Evolutionary conservation across 2,113 vertebrate genomes (phyloP).

Genomic region (Vanacampus margaritifer): DNA sequence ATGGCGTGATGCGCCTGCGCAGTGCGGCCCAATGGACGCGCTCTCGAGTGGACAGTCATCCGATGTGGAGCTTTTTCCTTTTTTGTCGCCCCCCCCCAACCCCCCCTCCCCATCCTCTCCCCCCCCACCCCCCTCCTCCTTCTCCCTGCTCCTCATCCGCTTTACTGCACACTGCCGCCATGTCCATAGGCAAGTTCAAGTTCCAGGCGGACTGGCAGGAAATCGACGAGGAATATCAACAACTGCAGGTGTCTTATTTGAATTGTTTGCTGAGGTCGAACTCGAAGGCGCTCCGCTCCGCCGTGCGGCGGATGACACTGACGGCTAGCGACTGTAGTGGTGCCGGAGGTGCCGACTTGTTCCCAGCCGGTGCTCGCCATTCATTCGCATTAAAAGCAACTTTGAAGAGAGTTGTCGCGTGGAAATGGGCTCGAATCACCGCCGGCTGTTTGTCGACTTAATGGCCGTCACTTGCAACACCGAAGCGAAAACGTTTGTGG

Average conservation of each 20-base stretch:
- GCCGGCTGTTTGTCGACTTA: background rate
- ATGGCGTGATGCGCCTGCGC: constrained; percentile 43
- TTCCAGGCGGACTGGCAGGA: constrained; percentile 82
- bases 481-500: background rate
- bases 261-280: background rate
- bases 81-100: background rate
- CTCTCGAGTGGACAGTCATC: constrained; percentile 19
- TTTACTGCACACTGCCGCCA: constrained; percentile 28
- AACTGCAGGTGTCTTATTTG: constrained; percentile 79
- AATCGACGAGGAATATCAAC: constrained; percentile 85
- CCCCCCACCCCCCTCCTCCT: background rate
- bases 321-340: background rate
- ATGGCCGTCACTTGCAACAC: constrained; percentile 37
- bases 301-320: constrained; percentile 13
- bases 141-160: background rate
- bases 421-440: background rate
- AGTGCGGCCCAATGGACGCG: constrained; percentile 16
- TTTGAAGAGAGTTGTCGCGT: background rate
- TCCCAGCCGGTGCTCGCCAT: constrained; percentile 24
- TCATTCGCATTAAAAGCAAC: constrained; percentile 20
- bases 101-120: background rate
- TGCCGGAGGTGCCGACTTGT: too few species aligned
- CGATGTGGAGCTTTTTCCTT: background rate
- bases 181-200: constrained; percentile 74
- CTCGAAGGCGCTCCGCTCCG: background rate